Base-by-base conservation (phyloP, 2,113 vertebrate species). In the Etia nguti region DNA sequence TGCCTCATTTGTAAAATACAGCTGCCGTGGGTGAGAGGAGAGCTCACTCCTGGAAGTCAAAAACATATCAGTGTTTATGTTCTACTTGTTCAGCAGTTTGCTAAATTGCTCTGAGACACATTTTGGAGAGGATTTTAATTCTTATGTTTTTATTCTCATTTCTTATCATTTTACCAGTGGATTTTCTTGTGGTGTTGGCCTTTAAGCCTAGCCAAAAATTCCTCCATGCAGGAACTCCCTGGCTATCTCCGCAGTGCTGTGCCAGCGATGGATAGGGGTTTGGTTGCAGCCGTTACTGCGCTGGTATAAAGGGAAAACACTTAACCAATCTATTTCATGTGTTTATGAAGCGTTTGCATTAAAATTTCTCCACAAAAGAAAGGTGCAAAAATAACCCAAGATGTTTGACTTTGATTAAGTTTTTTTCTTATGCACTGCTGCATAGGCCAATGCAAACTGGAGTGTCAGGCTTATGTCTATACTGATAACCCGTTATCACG, bases 1-100 rank as follows among this genome's bases (percentile, higher is more conserved):
- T 77, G 73, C 73, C 26, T 77, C 73, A 77, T 77, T 77, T 52
- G 73, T 77, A 77, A 77, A 77, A 77, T 77, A 52, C 73, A 52
- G 46, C 73, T 77, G 73, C 10, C 5, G 26, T 34, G 73, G 46
- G 46, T 77, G 46, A 77, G 73, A 31, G 3, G 46, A 77, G 46
- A n/a, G 73, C 46, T 50, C 73, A 34, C 73, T 77, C 26, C 26
- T 77, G 46, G 46, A 77, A 52, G 26, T 77, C 73, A 34, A n/a
- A 77, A 77, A 77, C 46, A 31, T 12, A 50, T 52, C 73, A 50
- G 46, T 77, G 46, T 77, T 77, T 77, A 52, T 77, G 73, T 50
- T 77, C 73, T 77, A 52, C 73, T 52, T 77, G 73, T 52, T 52
- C 73, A 77, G 73, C 26, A 31, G 73, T 77, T 77, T 52, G 73